Evolutionary conservation across 1,140 invertebrate species (phyloP), one percentile per base, ranked within the genome.

Genomic region (Polyergus mexicanus): DNA sequence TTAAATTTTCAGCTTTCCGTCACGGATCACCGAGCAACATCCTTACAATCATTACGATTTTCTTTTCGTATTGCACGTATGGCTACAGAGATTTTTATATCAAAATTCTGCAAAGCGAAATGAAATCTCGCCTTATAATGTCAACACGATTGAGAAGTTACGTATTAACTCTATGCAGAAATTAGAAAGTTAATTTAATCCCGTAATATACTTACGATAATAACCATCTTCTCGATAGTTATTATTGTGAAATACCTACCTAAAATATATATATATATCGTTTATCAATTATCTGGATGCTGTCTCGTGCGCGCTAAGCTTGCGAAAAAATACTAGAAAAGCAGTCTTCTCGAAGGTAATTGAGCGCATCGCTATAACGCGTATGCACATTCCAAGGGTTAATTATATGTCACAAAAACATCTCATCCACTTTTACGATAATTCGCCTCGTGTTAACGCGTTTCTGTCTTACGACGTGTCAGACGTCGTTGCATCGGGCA

Each of bases 371-470:
- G 35, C 41, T 51, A 47, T 47, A 38, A 32, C 63, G 62, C 76
- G 0, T 28, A 44, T 32, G 66, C 78, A 51, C 47, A 74, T 72
- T 74, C 51, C 68, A n/a, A 5, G 4, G 54, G 5, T 83, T 74
- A 72, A 74, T 83, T 83, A 83, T 60, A 83, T n/a, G 38, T 60
- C 78, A 68, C 68, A 28, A 58, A 22, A 72, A 28, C 78, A 35
- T 35, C 68, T 69, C 78, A 19, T 83, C 78, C 56, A 60, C 68
- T 83, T 74, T 74, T 74, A 83, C 78, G 68, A 72, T 32, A 83
- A 83, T 83, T 74, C 56, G 54, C 54, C 25, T 25, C 68, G 68
- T 25, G 68, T 83, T 83, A 83, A 74, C 68, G 68, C 68, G 25
- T 35, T 44, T 74, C 78, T 44, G 54, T 74, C 54, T 32, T 60